phyloP scores from a whole-genome alignment of 2,113 vertebrate genomes.

The Melospiza georgiana region DNA sequence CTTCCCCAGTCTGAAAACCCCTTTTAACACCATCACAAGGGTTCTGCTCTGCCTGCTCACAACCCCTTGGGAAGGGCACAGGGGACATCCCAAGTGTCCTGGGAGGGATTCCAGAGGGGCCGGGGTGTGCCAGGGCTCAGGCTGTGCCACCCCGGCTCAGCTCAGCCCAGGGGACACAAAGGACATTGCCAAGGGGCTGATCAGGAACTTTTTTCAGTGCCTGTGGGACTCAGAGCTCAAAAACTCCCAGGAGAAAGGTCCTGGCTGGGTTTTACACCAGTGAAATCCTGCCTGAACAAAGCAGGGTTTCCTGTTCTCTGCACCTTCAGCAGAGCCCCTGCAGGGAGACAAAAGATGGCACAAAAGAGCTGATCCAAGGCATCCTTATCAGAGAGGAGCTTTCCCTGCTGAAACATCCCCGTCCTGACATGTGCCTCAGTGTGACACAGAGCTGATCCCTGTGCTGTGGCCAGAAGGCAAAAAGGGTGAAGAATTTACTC shows the following conservation, averaged over 20 bases:
- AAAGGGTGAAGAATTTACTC: neutral
- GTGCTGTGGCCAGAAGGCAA: neutral
- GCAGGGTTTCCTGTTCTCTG: neutral
- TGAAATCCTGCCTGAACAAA: neutral
- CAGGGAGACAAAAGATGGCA: neutral
- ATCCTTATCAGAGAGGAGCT: neutral
- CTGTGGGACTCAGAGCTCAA: neutral
- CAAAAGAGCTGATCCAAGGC: neutral
- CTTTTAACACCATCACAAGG: too few relatives aligned
- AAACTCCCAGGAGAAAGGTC: neutral
- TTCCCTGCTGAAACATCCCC: neutral
- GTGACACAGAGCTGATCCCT: neutral
- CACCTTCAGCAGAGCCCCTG: neutral
- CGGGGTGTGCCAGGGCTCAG: neutral
- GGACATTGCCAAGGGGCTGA: too few relatives aligned
- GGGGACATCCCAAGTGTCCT: neutral
- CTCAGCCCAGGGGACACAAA: neutral
- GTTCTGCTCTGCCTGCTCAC: neutral
- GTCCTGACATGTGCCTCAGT: neutral
- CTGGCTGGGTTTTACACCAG: neutral
- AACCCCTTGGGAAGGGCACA: accelerated
- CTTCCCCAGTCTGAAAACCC: too few relatives aligned
- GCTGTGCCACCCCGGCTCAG: neutral
- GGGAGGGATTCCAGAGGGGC: neutral
- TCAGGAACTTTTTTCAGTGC: too few relatives aligned